Evolutionary conservation across 2,113 vertebrate genomes (phyloP).

Genomic region (Nibea albiflora): DNA sequence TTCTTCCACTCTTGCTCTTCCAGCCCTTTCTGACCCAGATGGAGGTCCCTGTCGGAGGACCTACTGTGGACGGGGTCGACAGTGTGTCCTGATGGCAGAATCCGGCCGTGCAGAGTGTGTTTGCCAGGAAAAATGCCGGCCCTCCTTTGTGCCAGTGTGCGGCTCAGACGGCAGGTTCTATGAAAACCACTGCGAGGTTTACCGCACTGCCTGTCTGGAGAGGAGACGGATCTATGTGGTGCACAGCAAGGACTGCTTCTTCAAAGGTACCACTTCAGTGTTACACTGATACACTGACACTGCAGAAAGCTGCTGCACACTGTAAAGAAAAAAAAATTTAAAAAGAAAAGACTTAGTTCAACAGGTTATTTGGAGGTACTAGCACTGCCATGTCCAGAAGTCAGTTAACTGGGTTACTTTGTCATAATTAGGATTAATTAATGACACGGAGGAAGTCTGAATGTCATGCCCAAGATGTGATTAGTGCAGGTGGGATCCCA

Average conservation of each 20-base stretch:
- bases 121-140: conserved; percentile 88
- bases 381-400: neutral
- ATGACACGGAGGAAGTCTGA: neutral
- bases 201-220: conserved; percentile 91
- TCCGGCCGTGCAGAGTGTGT: conserved; percentile 86
- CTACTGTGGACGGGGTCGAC: conserved; percentile 87
- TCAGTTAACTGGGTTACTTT: neutral
- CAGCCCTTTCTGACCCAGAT: conserved; percentile 77
- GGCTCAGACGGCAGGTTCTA: conserved; percentile 95
- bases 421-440: neutral
- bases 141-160: conserved; percentile 91
- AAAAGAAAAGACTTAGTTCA: conserved; percentile 4
- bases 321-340: conserved; percentile 17
- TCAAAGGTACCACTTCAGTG: conserved; percentile 88
- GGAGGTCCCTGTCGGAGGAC: conserved; percentile 84
- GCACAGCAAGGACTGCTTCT: conserved; percentile 96
- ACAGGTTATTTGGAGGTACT: neutral
- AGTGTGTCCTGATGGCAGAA: conserved; percentile 84
- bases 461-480: neutral
- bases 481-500: neutral
- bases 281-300: neutral
- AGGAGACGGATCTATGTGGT: conserved; percentile 86
- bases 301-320: neutral
- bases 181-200: conserved; percentile 95
- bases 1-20: conserved; percentile 6